phyloP scores from a whole-genome alignment of 2,888 invertebrate species.

The Amaurobius ferox region DNA sequence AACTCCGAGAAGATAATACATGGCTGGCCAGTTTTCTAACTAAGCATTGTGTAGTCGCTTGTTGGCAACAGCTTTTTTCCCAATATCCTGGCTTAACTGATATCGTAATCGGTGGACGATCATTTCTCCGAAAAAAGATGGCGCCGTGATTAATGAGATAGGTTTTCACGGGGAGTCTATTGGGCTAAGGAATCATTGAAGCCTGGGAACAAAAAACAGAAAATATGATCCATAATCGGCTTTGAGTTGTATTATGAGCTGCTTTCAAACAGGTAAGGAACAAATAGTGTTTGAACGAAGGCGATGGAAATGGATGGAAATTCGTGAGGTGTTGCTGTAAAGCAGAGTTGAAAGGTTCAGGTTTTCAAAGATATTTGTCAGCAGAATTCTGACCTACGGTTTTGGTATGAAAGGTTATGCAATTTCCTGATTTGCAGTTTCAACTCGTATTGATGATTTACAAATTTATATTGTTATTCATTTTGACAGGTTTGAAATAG shows the following conservation, averaged over 20 bases:
- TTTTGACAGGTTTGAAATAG: too few relatives aligned
- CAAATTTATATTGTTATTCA: too few relatives aligned
- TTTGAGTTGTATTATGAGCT: neutral
- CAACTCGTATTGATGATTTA: too few relatives aligned
- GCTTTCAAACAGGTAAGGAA: neutral
- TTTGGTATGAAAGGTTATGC: too few relatives aligned
- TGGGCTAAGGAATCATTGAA: neutral
- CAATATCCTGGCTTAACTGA: neutral
- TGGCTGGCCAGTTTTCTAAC: conserved; percentile 26
- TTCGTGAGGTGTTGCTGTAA: neutral
- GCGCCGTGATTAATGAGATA: neutral
- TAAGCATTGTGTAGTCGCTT: conserved; percentile 28
- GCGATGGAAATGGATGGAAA: neutral
- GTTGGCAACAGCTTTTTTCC: neutral
- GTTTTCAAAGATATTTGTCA: neutral
- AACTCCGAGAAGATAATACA: conserved; percentile 2
- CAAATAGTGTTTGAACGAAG: neutral
- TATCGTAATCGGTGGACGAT: conserved; percentile 6
- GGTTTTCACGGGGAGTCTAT: neutral
- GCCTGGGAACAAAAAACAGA: conserved; percentile 1
- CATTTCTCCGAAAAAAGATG: conserved; percentile 4
- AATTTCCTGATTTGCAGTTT: too few relatives aligned
- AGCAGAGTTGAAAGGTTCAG: neutral
- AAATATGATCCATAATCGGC: conserved; percentile 7
- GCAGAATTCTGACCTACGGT: too few relatives aligned